phyloP scores from a whole-genome alignment of 64 coral and sea anemone species.

The Dendrophyllia cribrosa region DNA sequence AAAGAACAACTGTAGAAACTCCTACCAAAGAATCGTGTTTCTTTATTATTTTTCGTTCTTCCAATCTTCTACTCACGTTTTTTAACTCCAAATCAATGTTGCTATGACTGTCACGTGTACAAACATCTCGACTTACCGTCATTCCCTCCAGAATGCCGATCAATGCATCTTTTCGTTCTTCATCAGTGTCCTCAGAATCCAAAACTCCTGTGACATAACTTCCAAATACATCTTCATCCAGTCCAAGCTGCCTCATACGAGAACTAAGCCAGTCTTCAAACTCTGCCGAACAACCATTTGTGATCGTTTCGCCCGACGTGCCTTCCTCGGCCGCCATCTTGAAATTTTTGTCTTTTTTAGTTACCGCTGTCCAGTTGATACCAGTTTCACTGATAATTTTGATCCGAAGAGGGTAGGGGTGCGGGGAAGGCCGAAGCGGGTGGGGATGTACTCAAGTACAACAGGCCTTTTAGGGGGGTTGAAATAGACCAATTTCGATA shows the following conservation, averaged over 20 bases:
- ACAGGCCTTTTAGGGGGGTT: no score
- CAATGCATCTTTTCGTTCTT: constrained; percentile 85
- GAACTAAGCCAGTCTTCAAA: constrained; percentile 88
- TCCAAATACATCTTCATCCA: constrained; percentile 96
- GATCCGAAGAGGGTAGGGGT: neutral
- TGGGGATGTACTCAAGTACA: no score
- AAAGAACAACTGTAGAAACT: no score
- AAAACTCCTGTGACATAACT: constrained; percentile 90
- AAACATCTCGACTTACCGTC: constrained; percentile 59
- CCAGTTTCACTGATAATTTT: neutral
- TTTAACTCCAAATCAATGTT: no score
- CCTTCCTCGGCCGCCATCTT: constrained; percentile 80
- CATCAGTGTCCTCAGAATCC: constrained; percentile 89
- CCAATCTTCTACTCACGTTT: no score
- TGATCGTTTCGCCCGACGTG: neutral
- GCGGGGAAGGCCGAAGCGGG: neutral
- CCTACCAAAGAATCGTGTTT: no score
- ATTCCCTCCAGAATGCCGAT: constrained; percentile 85
- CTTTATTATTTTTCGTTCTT: no score
- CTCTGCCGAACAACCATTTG: neutral
- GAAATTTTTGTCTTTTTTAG: neutral
- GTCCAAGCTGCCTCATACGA: constrained; percentile 70
- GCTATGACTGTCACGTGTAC: neutral
- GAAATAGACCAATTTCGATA: no score
- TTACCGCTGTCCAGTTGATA: neutral